Percentiles rank a stretch among this genome's conserved stretches.
Conservation (phyloP, 2,113 vertebrate genomes). For the Dipodomys merriami region DNA sequence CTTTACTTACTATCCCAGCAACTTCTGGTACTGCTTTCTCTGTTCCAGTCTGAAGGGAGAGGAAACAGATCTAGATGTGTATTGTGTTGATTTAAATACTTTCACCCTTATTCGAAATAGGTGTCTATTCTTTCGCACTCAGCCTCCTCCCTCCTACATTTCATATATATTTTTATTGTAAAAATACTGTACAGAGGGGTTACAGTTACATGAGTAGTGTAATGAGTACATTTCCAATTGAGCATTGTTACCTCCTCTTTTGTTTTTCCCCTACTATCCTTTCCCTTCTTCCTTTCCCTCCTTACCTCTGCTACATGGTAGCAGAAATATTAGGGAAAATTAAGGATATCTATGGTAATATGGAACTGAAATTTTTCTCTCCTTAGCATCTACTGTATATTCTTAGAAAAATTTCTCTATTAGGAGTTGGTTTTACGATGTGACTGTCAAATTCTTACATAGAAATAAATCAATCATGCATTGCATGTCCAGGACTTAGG, state of each 20-base stretch:
- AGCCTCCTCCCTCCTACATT: not conserved
- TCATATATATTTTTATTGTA: not conserved
- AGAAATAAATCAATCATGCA: not conserved
- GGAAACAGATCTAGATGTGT: not conserved
- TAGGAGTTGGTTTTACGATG: not conserved
- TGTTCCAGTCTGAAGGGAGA: not conserved
- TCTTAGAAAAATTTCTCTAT: not conserved
- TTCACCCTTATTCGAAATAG: not conserved
- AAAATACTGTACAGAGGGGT: too few species aligned
- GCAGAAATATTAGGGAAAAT: not conserved
- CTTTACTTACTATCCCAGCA: constrained; percentile 41
- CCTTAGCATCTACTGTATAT: not conserved
- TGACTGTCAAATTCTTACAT: not conserved
- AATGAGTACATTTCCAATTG: too few species aligned
- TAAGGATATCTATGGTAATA: not conserved
- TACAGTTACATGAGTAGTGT: too few species aligned
- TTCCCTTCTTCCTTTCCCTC: too few species aligned
- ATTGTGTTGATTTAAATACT: constrained; percentile 19
- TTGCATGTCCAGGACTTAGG: not conserved
- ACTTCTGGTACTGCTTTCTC: not conserved
- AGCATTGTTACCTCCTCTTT: too few species aligned
- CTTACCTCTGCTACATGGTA: not conserved
- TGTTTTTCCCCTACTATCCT: too few species aligned
- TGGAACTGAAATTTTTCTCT: not conserved
- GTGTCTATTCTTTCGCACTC: not conserved